A percentile compares a stretch with the other conserved stretches of the same genome.
Evolutionary conservation across 2,797 vertebrate genomes (phyloP).

Genomic region (Graptemys geographica): DNA sequence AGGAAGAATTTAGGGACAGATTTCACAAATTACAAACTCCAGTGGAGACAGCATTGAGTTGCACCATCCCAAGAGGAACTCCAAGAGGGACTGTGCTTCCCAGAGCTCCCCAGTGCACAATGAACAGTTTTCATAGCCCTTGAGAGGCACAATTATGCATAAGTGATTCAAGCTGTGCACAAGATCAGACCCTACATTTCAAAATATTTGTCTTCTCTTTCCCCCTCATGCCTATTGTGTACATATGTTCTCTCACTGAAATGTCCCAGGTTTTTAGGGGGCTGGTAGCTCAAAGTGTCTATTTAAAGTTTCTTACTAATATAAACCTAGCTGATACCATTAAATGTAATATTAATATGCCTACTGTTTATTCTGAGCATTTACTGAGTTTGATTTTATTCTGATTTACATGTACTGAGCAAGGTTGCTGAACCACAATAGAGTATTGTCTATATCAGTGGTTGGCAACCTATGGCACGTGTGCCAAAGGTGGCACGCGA

Average conservation of each 20-base stretch:
- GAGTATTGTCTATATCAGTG: not conserved
- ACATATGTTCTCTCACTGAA: not conserved
- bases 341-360: not conserved
- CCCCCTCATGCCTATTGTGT: not conserved
- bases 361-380: constrained; percentile 7
- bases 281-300: not conserved
- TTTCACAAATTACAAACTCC: constrained; percentile 44
- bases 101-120: constrained; percentile 48
- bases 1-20: constrained; percentile 22
- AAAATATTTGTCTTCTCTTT: not conserved
- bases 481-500: too few relatives aligned
- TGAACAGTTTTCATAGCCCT: constrained; percentile 1
- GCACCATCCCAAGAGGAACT: not conserved
- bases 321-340: constrained; percentile 4
- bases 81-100: constrained; percentile 33
- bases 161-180: constrained; percentile 17
- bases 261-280: not conserved
- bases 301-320: not conserved
- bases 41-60: not conserved
- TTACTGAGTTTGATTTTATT: not conserved
- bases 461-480: too few relatives aligned
- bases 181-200: constrained; percentile 26
- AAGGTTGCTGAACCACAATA: not conserved
- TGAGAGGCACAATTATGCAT: not conserved
- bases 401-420: not conserved